Evolutionary conservation across 2,113 vertebrate genomes (phyloP).

Genomic region (Melozone crissalis): DNA sequence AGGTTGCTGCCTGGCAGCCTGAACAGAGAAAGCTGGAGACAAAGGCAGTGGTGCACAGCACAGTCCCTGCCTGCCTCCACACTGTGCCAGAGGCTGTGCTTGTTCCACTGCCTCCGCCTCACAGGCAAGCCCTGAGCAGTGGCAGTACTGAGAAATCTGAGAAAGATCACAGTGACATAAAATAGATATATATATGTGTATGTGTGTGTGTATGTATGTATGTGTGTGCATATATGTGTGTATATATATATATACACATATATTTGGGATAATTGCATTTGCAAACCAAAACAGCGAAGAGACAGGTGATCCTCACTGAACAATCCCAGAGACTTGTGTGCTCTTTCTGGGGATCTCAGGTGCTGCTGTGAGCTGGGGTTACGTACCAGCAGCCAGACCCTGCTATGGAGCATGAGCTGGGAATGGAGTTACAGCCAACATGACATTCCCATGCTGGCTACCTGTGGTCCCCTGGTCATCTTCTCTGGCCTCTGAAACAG

Average conservation of each 20-base stretch:
- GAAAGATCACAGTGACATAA: neutral
- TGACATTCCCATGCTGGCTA: accelerated
- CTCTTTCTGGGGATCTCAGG: neutral
- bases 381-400: neutral
- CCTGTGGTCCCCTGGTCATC: neutral
- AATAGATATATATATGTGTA: no score
- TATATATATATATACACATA: neutral
- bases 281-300: neutral
- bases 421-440: neutral
- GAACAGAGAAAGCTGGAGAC: neutral
- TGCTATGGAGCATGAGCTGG: accelerated
- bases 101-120: neutral
- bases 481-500: neutral
- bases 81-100: neutral
- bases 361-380: neutral
- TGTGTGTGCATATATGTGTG: neutral
- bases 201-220: neutral
- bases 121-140: neutral
- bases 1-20: constrained; percentile 10
- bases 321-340: neutral
- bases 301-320: neutral
- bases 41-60: neutral
- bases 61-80: neutral
- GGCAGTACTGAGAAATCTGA: neutral
- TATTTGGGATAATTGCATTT: neutral